These are phyloP conservation scores for Mastomys coucha DNA, from an alignment of 2,113 vertebrate genomes.

Conservation along the genomic window DNA sequence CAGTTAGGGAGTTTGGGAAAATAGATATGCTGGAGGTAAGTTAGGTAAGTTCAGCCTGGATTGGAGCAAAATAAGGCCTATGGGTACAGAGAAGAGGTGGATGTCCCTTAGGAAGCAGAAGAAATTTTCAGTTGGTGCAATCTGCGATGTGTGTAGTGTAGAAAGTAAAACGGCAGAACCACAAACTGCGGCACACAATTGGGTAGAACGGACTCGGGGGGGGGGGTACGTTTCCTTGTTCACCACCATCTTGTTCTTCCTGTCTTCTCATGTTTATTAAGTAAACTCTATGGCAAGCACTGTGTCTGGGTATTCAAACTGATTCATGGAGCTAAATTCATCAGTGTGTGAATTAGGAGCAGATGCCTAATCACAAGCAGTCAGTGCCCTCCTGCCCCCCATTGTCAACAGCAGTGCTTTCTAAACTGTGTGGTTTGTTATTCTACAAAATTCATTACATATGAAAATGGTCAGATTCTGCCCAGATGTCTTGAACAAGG, in stretches of 20 bases:
- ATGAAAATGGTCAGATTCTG: neutral
- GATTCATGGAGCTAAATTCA: neutral
- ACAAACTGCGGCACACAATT: neutral
- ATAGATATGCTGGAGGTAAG: neutral
- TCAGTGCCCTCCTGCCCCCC: neutral
- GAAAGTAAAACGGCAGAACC: neutral
- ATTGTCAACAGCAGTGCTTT: neutral
- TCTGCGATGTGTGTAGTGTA: too few relatives aligned
- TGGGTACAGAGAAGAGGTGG: neutral
- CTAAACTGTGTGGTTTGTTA: neutral
- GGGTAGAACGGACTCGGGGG: neutral
- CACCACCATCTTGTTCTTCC: neutral
- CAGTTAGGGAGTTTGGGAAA: neutral
- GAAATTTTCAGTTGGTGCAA: neutral
- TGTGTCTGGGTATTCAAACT: neutral
- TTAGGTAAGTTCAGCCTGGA: neutral
- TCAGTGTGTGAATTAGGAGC: neutral
- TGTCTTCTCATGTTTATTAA: neutral
- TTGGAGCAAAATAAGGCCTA: too few relatives aligned
- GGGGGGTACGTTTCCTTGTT: neutral
- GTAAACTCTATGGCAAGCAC: neutral
- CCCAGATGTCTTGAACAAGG: neutral
- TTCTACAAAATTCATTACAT: neutral
- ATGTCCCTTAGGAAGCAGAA: neutral
- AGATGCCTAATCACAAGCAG: conserved; percentile 6